These are phyloP conservation scores for Keiferia lycopersicella DNA, from an alignment of 2,888 invertebrate genomes.

Conservation along the genomic window DNA sequence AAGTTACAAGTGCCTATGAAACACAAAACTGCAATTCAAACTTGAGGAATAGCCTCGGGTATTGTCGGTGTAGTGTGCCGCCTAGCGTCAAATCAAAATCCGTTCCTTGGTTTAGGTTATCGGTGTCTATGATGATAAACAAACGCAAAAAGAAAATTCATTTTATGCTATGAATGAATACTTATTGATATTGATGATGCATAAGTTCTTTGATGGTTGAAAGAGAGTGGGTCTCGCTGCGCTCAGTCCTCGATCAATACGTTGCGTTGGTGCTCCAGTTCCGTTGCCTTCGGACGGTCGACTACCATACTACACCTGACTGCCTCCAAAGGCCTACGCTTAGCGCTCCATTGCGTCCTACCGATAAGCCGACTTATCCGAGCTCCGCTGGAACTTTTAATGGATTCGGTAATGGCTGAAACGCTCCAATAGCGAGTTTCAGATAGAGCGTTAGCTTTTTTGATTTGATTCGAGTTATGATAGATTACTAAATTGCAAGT, in stretches of 20 bases:
- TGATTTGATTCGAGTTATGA: background rate
- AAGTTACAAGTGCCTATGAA: too few species aligned
- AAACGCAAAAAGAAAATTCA: too few species aligned
- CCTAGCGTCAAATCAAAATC: too few species aligned
- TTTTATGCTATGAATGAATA: too few species aligned
- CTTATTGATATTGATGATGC: too few species aligned
- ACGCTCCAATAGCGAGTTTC: background rate
- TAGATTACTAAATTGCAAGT: background rate
- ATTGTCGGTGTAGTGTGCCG: too few species aligned
- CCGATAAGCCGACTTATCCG: conserved; percentile 14
- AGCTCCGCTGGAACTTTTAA: conserved; percentile 6
- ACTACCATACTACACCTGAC: background rate
- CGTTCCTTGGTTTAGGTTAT: too few species aligned
- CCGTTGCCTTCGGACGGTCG: conserved; percentile 44
- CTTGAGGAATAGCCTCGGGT: too few species aligned
- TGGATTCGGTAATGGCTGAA: background rate
- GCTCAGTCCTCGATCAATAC: conserved; percentile 50
- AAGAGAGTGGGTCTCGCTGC: conserved; percentile 32
- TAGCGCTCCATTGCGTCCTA: conserved; percentile 18
- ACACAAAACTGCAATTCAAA: too few species aligned
- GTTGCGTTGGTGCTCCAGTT: conserved; percentile 47
- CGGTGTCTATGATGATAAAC: too few species aligned
- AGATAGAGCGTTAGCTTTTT: background rate
- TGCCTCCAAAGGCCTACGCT: background rate
- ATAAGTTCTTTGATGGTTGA: background rate